phyloP scores from a whole-genome alignment of 2,888 invertebrate species.

The Baccha elongata region DNA sequence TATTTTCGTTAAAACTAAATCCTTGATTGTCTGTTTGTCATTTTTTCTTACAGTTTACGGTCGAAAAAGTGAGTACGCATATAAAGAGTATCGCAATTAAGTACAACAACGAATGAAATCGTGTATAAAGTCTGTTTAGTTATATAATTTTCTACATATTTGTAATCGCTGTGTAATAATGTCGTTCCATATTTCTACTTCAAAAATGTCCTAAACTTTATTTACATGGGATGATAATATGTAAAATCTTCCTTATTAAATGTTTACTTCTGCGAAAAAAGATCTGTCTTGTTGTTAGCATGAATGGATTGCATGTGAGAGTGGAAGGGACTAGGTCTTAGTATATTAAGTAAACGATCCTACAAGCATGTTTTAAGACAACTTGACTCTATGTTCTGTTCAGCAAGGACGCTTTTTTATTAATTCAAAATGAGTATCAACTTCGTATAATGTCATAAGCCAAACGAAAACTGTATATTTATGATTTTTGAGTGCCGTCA shows the following conservation, averaged over 20 bases:
- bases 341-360: constrained; percentile 29
- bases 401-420: constrained; percentile 39
- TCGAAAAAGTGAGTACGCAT: constrained; percentile 84
- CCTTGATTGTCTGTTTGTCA: constrained; percentile 52
- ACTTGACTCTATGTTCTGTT: constrained; percentile 46
- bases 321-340: constrained; percentile 11
- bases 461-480: background rate
- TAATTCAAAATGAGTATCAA: constrained; percentile 15
- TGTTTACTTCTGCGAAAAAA: background rate
- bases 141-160: constrained; percentile 19
- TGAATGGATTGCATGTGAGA: constrained; percentile 52
- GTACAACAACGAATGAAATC: background rate
- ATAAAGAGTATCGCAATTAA: background rate
- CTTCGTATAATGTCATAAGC: constrained; percentile 4
- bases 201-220: background rate
- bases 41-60: constrained; percentile 82
- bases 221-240: no score
- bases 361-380: constrained; percentile 49
- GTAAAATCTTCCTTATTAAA: no score
- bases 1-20: background rate
- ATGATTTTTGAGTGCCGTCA: background rate
- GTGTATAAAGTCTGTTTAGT: constrained; percentile 1
- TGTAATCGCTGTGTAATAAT: constrained; percentile 30
- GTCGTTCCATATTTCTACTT: constrained; percentile 14
- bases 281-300: constrained; percentile 46